phyloP scores from a whole-genome alignment of 2,113 vertebrate genomes.

The Cyanoderma ruficeps region DNA sequence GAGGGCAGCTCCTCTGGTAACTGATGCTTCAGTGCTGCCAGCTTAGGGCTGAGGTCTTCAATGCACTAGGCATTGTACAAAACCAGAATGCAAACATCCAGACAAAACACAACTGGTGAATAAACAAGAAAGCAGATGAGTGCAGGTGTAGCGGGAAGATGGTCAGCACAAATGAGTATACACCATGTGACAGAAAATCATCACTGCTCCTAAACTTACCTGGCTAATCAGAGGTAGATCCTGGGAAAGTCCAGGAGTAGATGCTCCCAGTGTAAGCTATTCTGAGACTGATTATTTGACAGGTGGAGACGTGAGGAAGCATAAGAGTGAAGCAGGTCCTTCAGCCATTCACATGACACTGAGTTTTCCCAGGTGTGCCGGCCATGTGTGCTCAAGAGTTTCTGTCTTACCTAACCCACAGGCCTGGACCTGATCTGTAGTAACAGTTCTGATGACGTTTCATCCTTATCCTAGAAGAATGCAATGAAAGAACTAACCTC shows the following conservation, averaged over 20 bases:
- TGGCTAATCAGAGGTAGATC: not conserved
- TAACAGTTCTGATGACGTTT: not conserved
- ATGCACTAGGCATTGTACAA: not conserved
- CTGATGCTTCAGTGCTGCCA: not conserved
- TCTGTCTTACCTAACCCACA: slow-evolving; percentile 32
- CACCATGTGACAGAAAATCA: not conserved
- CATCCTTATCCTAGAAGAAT: not conserved
- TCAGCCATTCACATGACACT: not conserved
- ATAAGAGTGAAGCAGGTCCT: not conserved
- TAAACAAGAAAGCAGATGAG: not conserved
- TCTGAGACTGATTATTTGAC: not conserved
- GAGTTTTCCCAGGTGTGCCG: not conserved
- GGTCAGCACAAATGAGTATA: not conserved
- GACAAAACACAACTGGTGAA: not conserved
- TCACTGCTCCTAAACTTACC: not conserved
- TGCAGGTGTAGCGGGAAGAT: not conserved
- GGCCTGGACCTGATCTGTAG: not conserved
- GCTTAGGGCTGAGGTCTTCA: not conserved
- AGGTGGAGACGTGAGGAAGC: not conserved
- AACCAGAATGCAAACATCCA: not conserved
- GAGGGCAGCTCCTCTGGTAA: not conserved
- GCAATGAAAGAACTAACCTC: not conserved
- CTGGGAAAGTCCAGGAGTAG: not conserved
- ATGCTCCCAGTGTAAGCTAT: not conserved
- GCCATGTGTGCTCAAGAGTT: not conserved